These are phyloP conservation scores for Lasiurus cinereus DNA, from an alignment of 2,113 vertebrate species.

Conservation along the genomic window DNA sequence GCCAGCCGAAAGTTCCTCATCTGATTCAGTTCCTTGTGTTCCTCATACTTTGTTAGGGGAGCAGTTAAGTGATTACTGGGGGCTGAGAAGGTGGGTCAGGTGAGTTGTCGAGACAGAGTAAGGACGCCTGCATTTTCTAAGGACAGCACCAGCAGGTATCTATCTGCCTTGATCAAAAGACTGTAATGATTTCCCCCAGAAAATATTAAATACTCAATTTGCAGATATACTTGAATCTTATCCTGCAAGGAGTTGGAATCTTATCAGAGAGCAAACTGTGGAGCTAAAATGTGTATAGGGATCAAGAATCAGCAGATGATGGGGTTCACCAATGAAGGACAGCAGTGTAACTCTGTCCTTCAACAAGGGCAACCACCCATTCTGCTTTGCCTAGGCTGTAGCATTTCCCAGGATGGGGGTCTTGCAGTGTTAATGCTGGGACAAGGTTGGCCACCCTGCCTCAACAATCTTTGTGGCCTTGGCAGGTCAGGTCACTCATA, in stretches of 20 bases:
- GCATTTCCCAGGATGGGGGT: neutral
- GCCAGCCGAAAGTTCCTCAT: neutral
- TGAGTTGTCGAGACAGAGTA: neutral
- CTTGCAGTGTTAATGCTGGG: neutral
- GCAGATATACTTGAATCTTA: neutral
- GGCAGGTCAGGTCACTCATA: neutral
- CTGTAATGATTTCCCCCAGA: neutral
- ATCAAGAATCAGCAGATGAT: neutral
- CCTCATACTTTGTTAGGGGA: neutral
- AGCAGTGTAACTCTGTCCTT: neutral
- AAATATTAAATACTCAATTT: constrained; percentile 1
- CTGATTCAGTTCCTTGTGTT: neutral
- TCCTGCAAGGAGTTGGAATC: constrained; percentile 25
- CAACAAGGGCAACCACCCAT: fast-evolving
- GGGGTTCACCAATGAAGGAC: neutral
- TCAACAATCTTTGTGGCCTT: neutral
- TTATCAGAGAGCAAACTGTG: neutral
- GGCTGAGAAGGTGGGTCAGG: neutral
- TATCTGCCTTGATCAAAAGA: neutral
- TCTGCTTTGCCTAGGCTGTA: neutral
- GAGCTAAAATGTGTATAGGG: neutral
- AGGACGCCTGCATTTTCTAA: neutral
- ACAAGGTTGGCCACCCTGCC: neutral
- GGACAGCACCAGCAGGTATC: neutral
- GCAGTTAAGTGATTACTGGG: neutral